phyloP scores from a whole-genome alignment of 2,888 invertebrate species.

The Camponotus fellah region DNA sequence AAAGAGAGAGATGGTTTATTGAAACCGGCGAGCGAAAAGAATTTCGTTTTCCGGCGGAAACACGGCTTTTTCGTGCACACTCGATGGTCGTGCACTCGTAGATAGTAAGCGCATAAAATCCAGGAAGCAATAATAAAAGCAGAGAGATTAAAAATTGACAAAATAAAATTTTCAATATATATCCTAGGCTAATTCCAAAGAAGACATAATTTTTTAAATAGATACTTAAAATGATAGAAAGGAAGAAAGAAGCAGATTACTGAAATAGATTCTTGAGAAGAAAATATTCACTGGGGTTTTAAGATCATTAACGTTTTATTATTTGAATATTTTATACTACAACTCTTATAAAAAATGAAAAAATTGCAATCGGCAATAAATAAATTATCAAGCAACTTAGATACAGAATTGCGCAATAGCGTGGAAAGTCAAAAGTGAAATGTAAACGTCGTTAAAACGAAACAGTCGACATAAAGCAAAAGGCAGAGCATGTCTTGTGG shows the following conservation, averaged over 20 bases:
- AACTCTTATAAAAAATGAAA: not conserved
- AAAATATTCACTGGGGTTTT: not conserved
- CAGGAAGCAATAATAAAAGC: not conserved
- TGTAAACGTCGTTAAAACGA: not conserved
- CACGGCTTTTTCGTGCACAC: not conserved
- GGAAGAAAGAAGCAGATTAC: not conserved
- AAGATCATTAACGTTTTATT: not conserved
- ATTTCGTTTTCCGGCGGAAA: constrained; percentile 29
- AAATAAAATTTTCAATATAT: not conserved
- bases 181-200: not conserved
- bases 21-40: constrained; percentile 4
- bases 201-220: not conserved
- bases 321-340: not conserved
- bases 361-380: not conserved
- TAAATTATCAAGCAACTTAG: not conserved
- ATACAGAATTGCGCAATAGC: not conserved
- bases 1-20: not conserved
- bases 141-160: not conserved
- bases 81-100: not conserved
- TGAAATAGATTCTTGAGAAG: not conserved
- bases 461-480: constrained; percentile 31
- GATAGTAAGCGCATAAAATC: not conserved
- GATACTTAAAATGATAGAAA: not conserved
- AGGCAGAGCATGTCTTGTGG: constrained; percentile 14
- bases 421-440: not conserved